Evolutionary conservation across 2,113 vertebrate genomes (phyloP), one percentile per base, ranked within the genome.

Genomic region (Rafetus swinhoei): DNA sequence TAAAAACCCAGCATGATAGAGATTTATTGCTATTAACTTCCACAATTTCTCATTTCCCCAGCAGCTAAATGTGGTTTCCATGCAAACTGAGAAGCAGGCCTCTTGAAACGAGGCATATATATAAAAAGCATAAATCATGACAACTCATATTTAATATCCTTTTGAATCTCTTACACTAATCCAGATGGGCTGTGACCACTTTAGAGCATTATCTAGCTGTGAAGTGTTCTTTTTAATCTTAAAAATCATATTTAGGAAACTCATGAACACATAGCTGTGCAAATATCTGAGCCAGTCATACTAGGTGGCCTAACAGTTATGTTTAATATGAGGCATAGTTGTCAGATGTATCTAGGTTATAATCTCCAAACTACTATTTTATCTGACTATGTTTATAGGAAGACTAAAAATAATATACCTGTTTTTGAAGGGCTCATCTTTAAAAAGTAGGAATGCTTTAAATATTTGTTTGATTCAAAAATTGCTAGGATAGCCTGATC

Each of bases 1-100:
- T 95, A 95, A 97, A 96, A 88, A 94, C 88, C 86, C 90, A 89
- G 91, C 92, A 79, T 59, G 79, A 86, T 32, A 72, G 91, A 89
- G 60, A 92, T 89, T 96, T 84, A 92, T 92, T 95, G 74, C 91
- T 79, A 95, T 96, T 96, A 96, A 95, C 89, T 95, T 87, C 87
- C 45, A 94, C 86, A 65, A 89, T 95, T 95, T 93, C 94, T 95
- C 89, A 96, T 95, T 96, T 94, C 79, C 57, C 18, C 89, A 94
- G 93, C 93, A 96, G 92, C 1, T 1, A 88, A 96, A 92, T 82
- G 77, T 91, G 92, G 90, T 91, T 95, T 90, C 89, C 86, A 91
- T 84, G 88, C 85, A 93, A 93, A 93, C 84, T 77, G 86, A 94
- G 84, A 89, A 94, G 82, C 74, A 81, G 86, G 57, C 81, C 53